Conservation (phyloP, 2,113 vertebrate species). For the Corythornis madagascariensis region DNA sequence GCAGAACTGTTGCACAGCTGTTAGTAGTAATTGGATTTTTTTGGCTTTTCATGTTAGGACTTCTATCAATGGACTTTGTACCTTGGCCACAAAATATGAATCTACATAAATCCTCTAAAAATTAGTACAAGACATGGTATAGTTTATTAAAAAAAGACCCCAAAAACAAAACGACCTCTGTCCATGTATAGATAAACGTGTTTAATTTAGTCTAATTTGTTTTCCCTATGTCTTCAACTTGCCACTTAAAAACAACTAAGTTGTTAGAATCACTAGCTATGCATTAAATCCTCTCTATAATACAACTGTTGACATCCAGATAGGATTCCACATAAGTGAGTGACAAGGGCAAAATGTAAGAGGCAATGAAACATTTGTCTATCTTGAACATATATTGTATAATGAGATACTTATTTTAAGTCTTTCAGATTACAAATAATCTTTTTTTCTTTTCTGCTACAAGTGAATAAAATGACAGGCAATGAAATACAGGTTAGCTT, state of each 20-base stretch:
- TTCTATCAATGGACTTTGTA: background rate
- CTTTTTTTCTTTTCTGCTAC: background rate
- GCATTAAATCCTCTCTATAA: background rate
- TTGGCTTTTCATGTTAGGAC: background rate
- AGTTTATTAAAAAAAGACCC: background rate
- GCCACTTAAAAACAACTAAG: background rate
- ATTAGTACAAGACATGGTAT: background rate
- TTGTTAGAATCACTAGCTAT: background rate
- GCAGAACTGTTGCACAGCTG: background rate
- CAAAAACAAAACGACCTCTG: background rate
- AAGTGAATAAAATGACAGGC: background rate
- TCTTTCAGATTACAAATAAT: background rate
- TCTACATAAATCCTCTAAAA: background rate
- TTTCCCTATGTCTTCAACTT: background rate
- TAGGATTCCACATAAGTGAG: background rate
- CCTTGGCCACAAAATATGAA: background rate
- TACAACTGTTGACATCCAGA: background rate
- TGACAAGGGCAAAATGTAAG: background rate
- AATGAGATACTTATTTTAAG: background rate
- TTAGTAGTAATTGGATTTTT: constrained; percentile 6
- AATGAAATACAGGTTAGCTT: background rate
- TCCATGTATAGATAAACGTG: background rate
- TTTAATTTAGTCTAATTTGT: background rate
- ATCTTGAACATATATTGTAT: background rate
- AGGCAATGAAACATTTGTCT: background rate